These are phyloP conservation scores for Cryptotis parvus DNA, from an alignment of 2,113 vertebrate species.

Conservation along the genomic window DNA sequence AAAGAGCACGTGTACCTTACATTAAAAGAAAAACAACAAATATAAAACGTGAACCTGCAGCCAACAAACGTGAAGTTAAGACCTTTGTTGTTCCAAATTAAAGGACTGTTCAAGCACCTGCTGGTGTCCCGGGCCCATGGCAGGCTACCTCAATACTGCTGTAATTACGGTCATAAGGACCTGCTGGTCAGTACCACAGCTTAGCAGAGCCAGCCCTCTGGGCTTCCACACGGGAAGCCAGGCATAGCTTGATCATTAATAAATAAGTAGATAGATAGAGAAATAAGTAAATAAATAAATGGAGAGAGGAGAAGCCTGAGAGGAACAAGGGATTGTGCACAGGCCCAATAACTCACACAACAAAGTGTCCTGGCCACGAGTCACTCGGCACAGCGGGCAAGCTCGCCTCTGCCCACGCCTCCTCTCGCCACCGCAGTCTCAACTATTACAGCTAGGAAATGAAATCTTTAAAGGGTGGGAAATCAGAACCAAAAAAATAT, in stretches of 20 bases:
- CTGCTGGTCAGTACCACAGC: conserved; percentile 55
- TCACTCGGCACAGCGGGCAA: background rate
- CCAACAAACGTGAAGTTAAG: background rate
- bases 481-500: background rate
- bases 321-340: background rate
- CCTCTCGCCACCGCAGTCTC: background rate
- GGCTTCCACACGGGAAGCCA: conserved; percentile 54
- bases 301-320: conserved; percentile 48
- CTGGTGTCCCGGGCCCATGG: conserved; percentile 48
- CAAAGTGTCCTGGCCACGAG: conserved; percentile 39
- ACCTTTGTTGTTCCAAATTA: conserved; percentile 58
- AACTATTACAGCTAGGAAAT: conserved; percentile 30
- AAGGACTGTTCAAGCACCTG: conserved; percentile 28
- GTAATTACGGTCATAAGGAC: conserved; percentile 72
- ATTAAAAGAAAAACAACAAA: conserved; percentile 49
- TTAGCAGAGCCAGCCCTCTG: conserved; percentile 48
- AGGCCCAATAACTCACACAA: conserved; percentile 44
- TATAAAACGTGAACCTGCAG: background rate
- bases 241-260: conserved; percentile 53
- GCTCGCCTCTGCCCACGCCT: background rate
- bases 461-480: background rate
- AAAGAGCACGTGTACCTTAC: conserved; percentile 4
- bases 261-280: no score
- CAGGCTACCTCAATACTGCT: conserved; percentile 46
- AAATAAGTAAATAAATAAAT: no score